Percentiles rank a stretch among this genome's conserved stretches.
phyloP scores from a whole-genome alignment of 1,140 invertebrate genomes.

The Aporrectodea caliginosa region DNA sequence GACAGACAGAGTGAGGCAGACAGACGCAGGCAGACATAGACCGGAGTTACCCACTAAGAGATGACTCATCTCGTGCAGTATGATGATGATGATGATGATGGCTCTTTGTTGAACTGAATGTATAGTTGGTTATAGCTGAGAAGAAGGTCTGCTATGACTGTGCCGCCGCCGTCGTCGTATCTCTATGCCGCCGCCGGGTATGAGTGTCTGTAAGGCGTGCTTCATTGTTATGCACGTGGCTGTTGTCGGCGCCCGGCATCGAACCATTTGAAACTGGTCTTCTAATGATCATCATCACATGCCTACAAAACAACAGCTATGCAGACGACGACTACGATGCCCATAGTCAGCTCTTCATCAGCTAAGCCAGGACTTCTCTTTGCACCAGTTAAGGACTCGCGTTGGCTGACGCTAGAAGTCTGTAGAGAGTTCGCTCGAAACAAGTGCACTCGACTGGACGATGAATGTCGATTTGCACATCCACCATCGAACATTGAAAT shows the following conservation, averaged over 20 bases:
- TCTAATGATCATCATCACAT: not conserved
- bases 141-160: not conserved
- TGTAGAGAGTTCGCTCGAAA: constrained; percentile 99
- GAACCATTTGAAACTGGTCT: too few species aligned
- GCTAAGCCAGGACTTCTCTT: not conserved
- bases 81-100: constrained; percentile 2
- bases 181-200: not conserved
- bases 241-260: not conserved
- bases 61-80: too few species aligned
- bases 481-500: constrained; percentile 98
- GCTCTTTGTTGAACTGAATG: not conserved
- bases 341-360: not conserved
- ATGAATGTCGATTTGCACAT: constrained; percentile 99
- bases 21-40: not conserved
- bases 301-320: too few species aligned
- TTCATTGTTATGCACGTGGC: not conserved
- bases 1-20: constrained; percentile 16
- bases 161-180: not conserved
- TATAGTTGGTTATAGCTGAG: not conserved
- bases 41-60: too few species aligned
- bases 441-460: constrained; percentile 97
- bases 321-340: not conserved
- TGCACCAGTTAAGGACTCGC: constrained; percentile 85
- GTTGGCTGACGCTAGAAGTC: constrained; percentile 99
- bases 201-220: not conserved